These are phyloP conservation scores for Melanophora roralis DNA, from an alignment of 2,888 invertebrate genomes.

Conservation along the genomic window DNA sequence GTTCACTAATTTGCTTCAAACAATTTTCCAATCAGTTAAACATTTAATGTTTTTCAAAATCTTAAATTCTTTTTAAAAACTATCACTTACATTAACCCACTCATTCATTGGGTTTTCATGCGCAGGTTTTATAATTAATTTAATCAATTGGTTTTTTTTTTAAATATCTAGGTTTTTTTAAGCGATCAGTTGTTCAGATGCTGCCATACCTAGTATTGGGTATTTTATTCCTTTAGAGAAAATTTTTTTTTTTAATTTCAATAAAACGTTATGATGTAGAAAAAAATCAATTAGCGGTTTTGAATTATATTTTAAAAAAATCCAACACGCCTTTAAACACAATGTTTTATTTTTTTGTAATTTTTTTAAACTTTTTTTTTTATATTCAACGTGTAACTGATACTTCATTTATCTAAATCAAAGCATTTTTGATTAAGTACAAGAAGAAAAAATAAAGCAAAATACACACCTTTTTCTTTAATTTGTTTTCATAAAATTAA, in stretches of 20 bases:
- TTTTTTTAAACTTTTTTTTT: constrained; percentile 11
- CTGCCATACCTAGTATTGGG: neutral
- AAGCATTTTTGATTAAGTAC: constrained; percentile 46
- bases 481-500: constrained; percentile 19
- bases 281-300: constrained; percentile 62
- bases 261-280: constrained; percentile 53
- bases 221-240: neutral
- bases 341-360: constrained; percentile 16
- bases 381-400: constrained; percentile 51
- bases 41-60: constrained; percentile 2
- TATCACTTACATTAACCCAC: neutral
- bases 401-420: constrained; percentile 45
- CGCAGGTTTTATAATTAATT: constrained; percentile 8
- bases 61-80: neutral
- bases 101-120: neutral
- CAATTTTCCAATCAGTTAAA: constrained; percentile 42
- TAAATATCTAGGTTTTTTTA: neutral
- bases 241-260: constrained; percentile 29
- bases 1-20: neutral
- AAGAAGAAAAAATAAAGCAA: neutral
- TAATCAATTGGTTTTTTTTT: constrained; percentile 20
- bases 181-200: constrained; percentile 23
- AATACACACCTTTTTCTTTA: neutral
- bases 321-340: constrained; percentile 56
- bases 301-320: constrained; percentile 60